phyloP scores from a whole-genome alignment of 2,888 invertebrate species.

The Xestia rhomboidea region DNA sequence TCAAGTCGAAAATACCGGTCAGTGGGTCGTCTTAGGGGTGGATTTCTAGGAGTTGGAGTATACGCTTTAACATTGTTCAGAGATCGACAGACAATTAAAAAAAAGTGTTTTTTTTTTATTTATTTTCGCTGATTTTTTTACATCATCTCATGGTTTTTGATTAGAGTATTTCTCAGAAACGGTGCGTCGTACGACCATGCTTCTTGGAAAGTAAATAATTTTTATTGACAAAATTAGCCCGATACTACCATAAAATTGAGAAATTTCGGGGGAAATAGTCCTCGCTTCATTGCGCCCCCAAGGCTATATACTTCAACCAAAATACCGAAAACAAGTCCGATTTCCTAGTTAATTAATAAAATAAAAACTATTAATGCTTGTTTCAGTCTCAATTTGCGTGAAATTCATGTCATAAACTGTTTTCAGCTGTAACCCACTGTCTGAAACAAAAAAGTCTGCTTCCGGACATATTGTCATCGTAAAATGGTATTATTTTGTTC shows the following conservation, averaged over 20 bases:
- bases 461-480: conserved; percentile 45
- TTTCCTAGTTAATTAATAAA: not conserved
- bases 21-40: no score
- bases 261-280: not conserved
- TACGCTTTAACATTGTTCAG: no score
- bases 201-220: not conserved
- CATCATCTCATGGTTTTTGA: no score
- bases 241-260: not conserved
- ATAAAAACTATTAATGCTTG: not conserved
- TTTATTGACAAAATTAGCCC: not conserved
- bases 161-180: no score
- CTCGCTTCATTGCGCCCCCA: not conserved
- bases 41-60: no score
- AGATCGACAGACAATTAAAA: no score
- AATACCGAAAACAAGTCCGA: not conserved
- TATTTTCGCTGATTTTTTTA: no score
- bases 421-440: conserved; percentile 26
- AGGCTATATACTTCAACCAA: not conserved
- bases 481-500: conserved; percentile 57
- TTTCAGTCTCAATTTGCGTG: not conserved
- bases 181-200: not conserved
- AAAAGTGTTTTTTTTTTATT: no score
- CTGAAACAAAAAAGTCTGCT: conserved; percentile 26
- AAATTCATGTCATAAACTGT: conserved; percentile 20
- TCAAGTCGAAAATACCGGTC: no score